These are phyloP conservation scores for Cyprinella venusta DNA, from an alignment of 2,797 vertebrate species.

Conservation along the genomic window DNA sequence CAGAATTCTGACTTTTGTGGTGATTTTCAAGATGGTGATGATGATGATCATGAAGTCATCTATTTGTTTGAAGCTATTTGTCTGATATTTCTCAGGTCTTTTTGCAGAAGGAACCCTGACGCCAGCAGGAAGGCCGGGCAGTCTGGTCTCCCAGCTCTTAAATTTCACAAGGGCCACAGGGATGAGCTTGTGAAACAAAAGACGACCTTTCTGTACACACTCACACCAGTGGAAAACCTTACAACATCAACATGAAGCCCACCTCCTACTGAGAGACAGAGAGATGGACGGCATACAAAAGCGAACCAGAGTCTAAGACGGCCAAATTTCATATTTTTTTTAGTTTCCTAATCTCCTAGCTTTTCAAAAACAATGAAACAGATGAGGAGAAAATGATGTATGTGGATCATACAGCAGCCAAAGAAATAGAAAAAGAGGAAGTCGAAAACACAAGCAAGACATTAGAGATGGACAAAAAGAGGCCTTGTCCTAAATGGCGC, in stretches of 20 bases:
- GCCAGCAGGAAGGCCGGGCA: conserved; percentile 63
- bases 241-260: conserved; percentile 66
- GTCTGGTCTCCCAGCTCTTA: conserved; percentile 67
- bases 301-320: conserved; percentile 34
- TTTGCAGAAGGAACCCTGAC: conserved; percentile 64
- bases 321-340: conserved; percentile 1
- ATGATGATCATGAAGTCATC: not conserved
- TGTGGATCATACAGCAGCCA: conserved; percentile 23
- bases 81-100: conserved; percentile 17
- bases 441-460: conserved; percentile 35
- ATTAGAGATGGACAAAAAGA: not conserved
- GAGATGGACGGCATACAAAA: conserved; percentile 4
- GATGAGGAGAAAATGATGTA: conserved; percentile 36
- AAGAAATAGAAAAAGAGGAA: conserved; percentile 47
- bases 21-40: conserved; percentile 11
- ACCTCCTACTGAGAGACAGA: conserved; percentile 53
- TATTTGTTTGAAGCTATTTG: conserved; percentile 2
- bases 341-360: not conserved
- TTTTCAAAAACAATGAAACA: conserved; percentile 40
- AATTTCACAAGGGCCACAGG: conserved; percentile 71
- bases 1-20: conserved; percentile 5
- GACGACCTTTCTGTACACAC: conserved; percentile 58
- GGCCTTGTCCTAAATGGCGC: not conserved
- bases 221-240: conserved; percentile 65
- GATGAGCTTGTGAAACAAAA: conserved; percentile 73